Base-by-base conservation (phyloP, 2,797 vertebrate species). In the Cirrhinus molitorella region DNA sequence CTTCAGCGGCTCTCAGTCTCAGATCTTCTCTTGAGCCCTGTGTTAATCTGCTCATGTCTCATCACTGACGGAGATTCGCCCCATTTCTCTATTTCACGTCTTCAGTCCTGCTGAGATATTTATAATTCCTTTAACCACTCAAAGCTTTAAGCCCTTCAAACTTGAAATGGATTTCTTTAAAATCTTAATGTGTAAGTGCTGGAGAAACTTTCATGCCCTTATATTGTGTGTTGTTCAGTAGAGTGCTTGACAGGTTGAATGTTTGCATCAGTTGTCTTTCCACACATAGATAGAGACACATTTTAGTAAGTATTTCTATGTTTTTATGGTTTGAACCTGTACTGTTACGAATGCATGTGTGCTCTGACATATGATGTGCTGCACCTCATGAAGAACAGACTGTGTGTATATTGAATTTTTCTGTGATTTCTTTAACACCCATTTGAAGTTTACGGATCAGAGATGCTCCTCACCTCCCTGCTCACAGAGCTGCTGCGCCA, bases 401-500 rank as follows among this genome's bases (percentile, higher is more conserved):
- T 19, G 16, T 25, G 67, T 70, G 67, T 25, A 23, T 47, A 37
- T 68, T 40, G 21, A 67, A 19, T 43, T 14, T 70, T 13, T 28
- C 57, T 28, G 13, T 61, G 13, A 61, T 61, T 28, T 61, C 25
- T 61, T 7, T 61, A 61, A 61, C 57, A 28, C 57, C 57, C 12
- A 61, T 59, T 23, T 25, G 23, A 25, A 61, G 59, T 28, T 61
- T 61, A 28, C 5, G 13, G 25, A 16, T 61, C 59, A 28, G 59
- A 61, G 25, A 61, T 61, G 6, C 59, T 61, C 31, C 97, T 96
- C 94, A 99, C 98, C 98, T 97, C 98, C 98, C 89, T 98, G 96
- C 92, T 99, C 98, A 92, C 98, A 99, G 81, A 99, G 93, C 89
- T 99, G 98, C 90, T 98, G 98, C 89, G 97, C 98, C 93, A 99